Evolutionary conservation across 2,797 vertebrate genomes (phyloP).

Genomic region (Periophthalmus magnuspinnatus): DNA sequence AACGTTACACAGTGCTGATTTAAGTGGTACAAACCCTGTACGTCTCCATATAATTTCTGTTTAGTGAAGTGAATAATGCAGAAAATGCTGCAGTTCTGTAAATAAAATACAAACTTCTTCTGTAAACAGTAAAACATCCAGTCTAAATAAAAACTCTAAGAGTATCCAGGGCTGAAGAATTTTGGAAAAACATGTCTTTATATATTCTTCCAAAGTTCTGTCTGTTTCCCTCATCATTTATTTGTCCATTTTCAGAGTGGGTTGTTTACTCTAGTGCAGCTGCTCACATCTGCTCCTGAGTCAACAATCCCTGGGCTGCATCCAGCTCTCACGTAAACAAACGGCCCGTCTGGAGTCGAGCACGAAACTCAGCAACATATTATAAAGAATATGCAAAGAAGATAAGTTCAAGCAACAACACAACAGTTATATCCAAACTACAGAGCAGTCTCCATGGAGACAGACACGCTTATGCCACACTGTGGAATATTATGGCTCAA

Average conservation of each 20-base stretch:
- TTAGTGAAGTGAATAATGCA: too few species aligned
- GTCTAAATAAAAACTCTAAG: not conserved
- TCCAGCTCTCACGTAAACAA: slow-evolving; percentile 1
- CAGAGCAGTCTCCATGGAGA: too few species aligned
- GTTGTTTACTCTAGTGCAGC: slow-evolving; percentile 1
- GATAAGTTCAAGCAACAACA: too few species aligned
- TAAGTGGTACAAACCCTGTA: too few species aligned
- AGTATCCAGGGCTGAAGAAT: not conserved
- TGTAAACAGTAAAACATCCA: too few species aligned
- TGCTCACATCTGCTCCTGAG: slow-evolving; percentile 16
- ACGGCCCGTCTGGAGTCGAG: not conserved
- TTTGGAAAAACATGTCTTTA: not conserved
- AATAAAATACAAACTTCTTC: too few species aligned
- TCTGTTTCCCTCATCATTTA: not conserved
- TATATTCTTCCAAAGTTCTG: not conserved
- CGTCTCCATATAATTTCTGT: too few species aligned
- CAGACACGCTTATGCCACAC: too few species aligned
- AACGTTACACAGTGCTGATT: too few species aligned
- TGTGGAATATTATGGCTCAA: too few species aligned
- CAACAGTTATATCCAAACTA: too few species aligned
- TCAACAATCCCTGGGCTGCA: slow-evolving; percentile 21
- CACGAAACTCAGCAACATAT: not conserved
- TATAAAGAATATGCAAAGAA: not conserved
- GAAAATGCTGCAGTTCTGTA: too few species aligned
- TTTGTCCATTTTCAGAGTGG: not conserved